phyloP scores from a whole-genome alignment of 2,888 invertebrate genomes.

The Nineta flava region DNA sequence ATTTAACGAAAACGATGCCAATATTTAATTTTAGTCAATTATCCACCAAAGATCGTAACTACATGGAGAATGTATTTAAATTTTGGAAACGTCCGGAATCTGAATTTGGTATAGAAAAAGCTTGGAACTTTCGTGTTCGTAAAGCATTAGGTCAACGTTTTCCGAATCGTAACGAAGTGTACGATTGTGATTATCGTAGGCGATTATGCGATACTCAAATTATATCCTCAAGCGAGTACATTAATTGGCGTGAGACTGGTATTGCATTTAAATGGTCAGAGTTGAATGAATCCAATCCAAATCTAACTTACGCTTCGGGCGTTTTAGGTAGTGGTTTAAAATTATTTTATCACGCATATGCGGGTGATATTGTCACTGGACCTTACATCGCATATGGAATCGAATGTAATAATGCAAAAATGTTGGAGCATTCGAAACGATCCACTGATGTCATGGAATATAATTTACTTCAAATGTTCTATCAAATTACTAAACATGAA shows the following conservation, averaged over 20 bases:
- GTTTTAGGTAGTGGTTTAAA: slow-evolving; percentile 45
- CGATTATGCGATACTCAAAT: slow-evolving; percentile 43
- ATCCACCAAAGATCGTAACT: slow-evolving; percentile 73
- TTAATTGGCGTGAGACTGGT: slow-evolving; percentile 68
- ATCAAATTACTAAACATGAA: slow-evolving; percentile 43
- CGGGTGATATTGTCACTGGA: slow-evolving; percentile 70
- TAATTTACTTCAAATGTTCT: slow-evolving; percentile 52
- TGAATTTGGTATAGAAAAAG: slow-evolving; percentile 48
- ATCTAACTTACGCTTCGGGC: slow-evolving; percentile 57
- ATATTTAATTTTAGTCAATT: slow-evolving; percentile 51
- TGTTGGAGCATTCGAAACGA: slow-evolving; percentile 49
- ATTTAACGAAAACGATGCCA: slow-evolving; percentile 40
- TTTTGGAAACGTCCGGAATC: slow-evolving; percentile 47
- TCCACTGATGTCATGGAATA: slow-evolving; percentile 59
- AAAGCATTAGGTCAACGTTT: slow-evolving; percentile 54
- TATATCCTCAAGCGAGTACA: slow-evolving; percentile 57
- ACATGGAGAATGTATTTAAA: slow-evolving; percentile 54
- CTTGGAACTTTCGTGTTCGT: slow-evolving; percentile 62
- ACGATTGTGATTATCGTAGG: slow-evolving; percentile 90
- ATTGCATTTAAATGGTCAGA: slow-evolving; percentile 78
- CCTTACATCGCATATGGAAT: slow-evolving; percentile 68
- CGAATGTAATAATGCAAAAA: slow-evolving; percentile 50
- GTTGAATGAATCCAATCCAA: slow-evolving; percentile 67
- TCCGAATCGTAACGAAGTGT: slow-evolving; percentile 60
- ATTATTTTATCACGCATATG: slow-evolving; percentile 56